Conservation (phyloP, 2,113 vertebrate species). For the Ageneiosus marmoratus region DNA sequence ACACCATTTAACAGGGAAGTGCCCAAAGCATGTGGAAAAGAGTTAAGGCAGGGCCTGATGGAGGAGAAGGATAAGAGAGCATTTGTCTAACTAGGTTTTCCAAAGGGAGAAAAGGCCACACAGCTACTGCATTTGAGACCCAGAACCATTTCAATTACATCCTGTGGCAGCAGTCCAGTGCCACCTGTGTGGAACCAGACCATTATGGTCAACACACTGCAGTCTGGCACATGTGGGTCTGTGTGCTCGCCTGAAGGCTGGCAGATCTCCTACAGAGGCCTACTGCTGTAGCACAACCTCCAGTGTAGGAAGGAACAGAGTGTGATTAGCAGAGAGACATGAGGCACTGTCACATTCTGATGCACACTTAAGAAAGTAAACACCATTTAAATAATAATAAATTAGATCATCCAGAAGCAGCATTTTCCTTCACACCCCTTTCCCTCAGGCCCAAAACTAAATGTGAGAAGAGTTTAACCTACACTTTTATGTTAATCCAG, state of each 20-base stretch:
- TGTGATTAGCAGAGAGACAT: constrained; percentile 54
- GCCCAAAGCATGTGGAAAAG: constrained; percentile 28
- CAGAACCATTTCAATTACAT: constrained; percentile 44
- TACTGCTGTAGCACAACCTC: not conserved
- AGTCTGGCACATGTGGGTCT: constrained; percentile 32
- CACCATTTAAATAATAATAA: constrained; percentile 74
- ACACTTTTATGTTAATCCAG: constrained; percentile 79
- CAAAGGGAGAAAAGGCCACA: constrained; percentile 26
- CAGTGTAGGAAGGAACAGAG: constrained; percentile 31
- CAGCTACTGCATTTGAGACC: constrained; percentile 29
- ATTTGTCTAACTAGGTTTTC: constrained; percentile 38
- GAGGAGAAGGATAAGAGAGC: constrained; percentile 40
- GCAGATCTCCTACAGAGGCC: constrained; percentile 26
- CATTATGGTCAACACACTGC: constrained; percentile 32
- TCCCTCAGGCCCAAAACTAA: constrained; percentile 63
- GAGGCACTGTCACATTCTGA: constrained; percentile 67
- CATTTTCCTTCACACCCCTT: constrained; percentile 59
- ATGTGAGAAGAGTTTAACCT: constrained; percentile 71
- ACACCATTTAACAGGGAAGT: constrained; percentile 36
- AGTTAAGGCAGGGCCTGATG: not conserved
- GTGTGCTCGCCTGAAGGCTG: constrained; percentile 27
- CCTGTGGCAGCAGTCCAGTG: constrained; percentile 22
- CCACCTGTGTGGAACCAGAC: constrained; percentile 27
- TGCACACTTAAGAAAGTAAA: constrained; percentile 75
- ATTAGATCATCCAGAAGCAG: constrained; percentile 69